Base-by-base conservation (phyloP, 2,113 vertebrate species). In the Cyprinodon variegatus region DNA sequence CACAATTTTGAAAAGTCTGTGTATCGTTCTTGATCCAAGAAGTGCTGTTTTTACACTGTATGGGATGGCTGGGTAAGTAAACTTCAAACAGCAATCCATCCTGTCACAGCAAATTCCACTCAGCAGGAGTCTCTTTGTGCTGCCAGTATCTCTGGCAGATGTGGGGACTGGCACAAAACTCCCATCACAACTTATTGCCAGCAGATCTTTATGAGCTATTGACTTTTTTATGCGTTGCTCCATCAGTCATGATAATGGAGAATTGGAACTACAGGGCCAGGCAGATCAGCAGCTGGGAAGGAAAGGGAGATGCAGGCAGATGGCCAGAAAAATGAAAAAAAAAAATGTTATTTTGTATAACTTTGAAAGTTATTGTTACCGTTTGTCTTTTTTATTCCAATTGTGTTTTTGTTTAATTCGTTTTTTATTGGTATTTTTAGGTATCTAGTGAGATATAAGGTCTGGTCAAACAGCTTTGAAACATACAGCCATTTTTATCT, bases 261-360 rank as follows among this genome's bases (percentile, higher is more conserved):
- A 72, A 39, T 61, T 68, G 79, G 63, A 83, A 79, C 72, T 80
- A 69, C 66, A 67, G 50, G 64, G 74, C 66, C 83, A 74, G 72
- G 60, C 79, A 74, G 69, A 85, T 85, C 74, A 84, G 68, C 81
- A 90, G 82, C 86, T 83, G 71, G 76, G 69, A 74, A 82, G 80
- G 76, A 57, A 77, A 71, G 41, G 50, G 68, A 45, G 29, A 83
- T 53, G n/a, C 63, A 77, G 72, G 78, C 73, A 80, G 66, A 80
- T 61, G 38, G 77, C 70, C 76, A 79, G 50, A 70, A 50, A 68
- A 39, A 68, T 17, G 65, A 45, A 68, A 45, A 68, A 68, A 63
- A 10, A 48, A 11, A 81, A 76, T 80, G 61, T 77, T 72, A 60
- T n/a, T 68, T 74, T 60, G 8, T 62, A n/a, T 37, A 12, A 57